Percentiles rank a stretch among this genome's conserved stretches.
Conservation (phyloP, 2,888 invertebrate species). For the Macroteleia sp. region DNA sequence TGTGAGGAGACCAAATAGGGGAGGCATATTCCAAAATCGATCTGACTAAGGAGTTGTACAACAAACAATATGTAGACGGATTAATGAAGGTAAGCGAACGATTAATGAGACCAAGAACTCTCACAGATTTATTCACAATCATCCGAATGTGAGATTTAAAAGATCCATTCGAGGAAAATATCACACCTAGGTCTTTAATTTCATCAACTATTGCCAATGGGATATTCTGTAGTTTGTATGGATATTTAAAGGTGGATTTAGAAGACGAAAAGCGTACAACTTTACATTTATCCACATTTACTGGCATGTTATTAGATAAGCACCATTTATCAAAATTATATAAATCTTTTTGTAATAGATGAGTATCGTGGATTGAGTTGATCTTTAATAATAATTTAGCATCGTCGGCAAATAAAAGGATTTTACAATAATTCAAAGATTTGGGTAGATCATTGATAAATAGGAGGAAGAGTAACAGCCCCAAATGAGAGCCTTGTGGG, state of each 20-base stretch:
- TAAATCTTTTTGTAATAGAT: slow-evolving; percentile 7
- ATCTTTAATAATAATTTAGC: not conserved
- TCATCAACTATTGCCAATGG: not conserved
- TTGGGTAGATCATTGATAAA: slow-evolving; percentile 14
- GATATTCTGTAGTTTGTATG: not conserved
- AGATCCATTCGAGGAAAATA: not conserved
- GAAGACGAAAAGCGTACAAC: not conserved
- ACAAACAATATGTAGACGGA: slow-evolving; percentile 1
- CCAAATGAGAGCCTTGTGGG: slow-evolving; percentile 43
- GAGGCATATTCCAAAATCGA: slow-evolving; percentile 24
- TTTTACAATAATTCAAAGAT: not conserved
- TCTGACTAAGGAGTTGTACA: slow-evolving; percentile 9
- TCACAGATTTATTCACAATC: not conserved
- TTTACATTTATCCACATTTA: slow-evolving; percentile 11
- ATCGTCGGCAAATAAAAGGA: slow-evolving; percentile 19
- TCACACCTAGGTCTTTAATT: slow-evolving; percentile 11
- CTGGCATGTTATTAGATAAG: not conserved
- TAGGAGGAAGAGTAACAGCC: slow-evolving; percentile 13
- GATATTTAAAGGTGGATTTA: too few relatives aligned
- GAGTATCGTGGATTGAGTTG: not conserved
- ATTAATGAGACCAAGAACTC: slow-evolving; percentile 12
- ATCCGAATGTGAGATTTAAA: slow-evolving; percentile 7
- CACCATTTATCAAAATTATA: not conserved
- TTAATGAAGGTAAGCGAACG: not conserved
- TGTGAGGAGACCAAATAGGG: slow-evolving; percentile 11